Evolutionary conservation across 2,888 invertebrate species (phyloP).

Genomic region (Calliopum simillimum): DNA sequence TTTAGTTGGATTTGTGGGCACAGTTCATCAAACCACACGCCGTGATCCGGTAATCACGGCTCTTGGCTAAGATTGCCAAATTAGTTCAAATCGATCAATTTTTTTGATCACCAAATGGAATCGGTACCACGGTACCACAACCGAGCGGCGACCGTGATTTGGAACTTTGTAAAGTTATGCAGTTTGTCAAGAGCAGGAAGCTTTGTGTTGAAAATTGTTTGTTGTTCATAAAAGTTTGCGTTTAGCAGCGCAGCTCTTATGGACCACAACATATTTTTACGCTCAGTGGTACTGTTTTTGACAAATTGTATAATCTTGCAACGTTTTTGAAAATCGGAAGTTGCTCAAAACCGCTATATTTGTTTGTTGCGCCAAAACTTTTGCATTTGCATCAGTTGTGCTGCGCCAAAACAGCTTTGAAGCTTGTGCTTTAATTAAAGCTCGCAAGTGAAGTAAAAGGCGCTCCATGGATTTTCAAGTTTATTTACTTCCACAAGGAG

Average conservation of each 20-base stretch:
- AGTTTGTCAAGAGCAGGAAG: not conserved
- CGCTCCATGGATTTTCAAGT: too few relatives aligned
- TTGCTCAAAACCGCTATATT: constrained; percentile 36
- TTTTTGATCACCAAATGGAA: not conserved
- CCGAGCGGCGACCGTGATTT: constrained; percentile 5
- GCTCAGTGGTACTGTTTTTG: not conserved
- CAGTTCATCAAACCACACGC: constrained; percentile 23
- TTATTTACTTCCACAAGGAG: not conserved
- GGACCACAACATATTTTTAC: not conserved
- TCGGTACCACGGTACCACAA: not conserved
- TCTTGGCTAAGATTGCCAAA: constrained; percentile 38
- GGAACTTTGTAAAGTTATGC: not conserved
- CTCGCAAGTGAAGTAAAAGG: too few relatives aligned
- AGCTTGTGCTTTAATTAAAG: not conserved
- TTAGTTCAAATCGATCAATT: not conserved
- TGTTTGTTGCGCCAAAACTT: constrained; percentile 21
- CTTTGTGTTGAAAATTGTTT: not conserved
- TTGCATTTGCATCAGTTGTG: not conserved
- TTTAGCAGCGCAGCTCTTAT: not conserved
- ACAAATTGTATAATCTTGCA: not conserved
- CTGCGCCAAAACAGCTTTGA: not conserved
- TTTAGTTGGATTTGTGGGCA: not conserved
- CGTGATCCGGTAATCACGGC: constrained; percentile 34
- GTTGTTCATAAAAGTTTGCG: not conserved
- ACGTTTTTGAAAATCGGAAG: not conserved